Percentiles rank a stretch among this genome's conserved stretches.
Conservation (phyloP, 2,888 invertebrate genomes). For the Drosophila atroscutellata region DNA sequence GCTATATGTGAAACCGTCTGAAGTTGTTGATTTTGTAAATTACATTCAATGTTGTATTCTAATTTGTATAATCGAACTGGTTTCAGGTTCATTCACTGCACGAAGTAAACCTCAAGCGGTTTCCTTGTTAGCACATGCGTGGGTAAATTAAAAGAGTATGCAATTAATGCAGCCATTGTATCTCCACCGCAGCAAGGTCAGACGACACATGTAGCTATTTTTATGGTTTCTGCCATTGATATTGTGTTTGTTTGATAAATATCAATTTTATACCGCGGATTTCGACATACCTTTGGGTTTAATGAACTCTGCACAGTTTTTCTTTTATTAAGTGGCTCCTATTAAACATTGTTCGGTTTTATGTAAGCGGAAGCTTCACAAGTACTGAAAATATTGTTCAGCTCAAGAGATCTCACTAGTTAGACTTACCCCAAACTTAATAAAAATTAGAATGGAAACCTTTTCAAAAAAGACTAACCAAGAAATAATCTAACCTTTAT, state of each 20-base stretch:
- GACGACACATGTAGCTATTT: constrained; percentile 9
- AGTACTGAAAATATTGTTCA: neutral
- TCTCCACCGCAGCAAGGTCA: constrained; percentile 4
- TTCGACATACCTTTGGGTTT: constrained; percentile 24
- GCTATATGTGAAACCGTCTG: neutral
- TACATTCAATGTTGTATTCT: neutral
- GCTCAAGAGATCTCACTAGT: neutral
- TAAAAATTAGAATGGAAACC: neutral
- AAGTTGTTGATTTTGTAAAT: neutral
- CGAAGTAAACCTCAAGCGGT: neutral
- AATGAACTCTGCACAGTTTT: constrained; percentile 19
- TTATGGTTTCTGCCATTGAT: constrained; percentile 50
- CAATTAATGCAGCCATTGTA: neutral
- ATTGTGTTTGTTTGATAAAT: constrained; percentile 37
- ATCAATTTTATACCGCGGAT: constrained; percentile 21
- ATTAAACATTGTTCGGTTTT: neutral
- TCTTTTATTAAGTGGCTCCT: neutral
- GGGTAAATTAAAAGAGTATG: neutral
- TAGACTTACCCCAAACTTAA: neutral
- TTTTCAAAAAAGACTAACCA: neutral
- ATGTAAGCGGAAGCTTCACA: neutral
- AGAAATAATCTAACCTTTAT: neutral
- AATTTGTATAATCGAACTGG: neutral
- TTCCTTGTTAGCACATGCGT: neutral
- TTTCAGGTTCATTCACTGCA: constrained; percentile 4